A percentile compares a stretch with the other conserved stretches of the same genome.
phyloP scores from a whole-genome alignment of 2,888 invertebrate species.

The Thecophora atra region DNA sequence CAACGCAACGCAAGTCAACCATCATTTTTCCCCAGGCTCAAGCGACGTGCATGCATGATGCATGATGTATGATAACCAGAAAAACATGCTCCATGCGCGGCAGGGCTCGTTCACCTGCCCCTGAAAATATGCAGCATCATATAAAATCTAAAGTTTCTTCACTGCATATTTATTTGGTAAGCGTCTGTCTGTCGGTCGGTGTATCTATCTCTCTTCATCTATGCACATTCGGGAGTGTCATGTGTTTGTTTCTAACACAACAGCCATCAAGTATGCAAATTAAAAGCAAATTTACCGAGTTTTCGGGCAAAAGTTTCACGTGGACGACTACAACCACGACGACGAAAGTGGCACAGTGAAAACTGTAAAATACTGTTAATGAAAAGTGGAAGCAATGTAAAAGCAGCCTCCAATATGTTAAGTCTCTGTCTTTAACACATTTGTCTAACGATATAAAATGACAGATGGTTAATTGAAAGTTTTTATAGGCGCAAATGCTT shows the following conservation, averaged over 20 bases:
- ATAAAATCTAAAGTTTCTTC: not conserved
- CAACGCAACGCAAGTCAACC: not conserved
- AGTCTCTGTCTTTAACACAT: not conserved
- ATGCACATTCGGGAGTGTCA: not conserved
- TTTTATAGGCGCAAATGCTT: no score
- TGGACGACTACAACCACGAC: not conserved
- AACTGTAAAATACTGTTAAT: constrained; percentile 17
- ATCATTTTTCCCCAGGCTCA: no score
- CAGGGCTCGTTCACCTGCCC: not conserved
- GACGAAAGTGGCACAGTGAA: not conserved
- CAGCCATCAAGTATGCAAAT: constrained; percentile 31
- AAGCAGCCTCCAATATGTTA: not conserved
- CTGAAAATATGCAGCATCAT: constrained; percentile 18
- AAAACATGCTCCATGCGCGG: not conserved
- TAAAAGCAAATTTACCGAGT: constrained; percentile 26
- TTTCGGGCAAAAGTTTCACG: not conserved
- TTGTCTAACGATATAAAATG: no score
- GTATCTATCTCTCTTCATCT: not conserved
- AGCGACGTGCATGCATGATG: not conserved
- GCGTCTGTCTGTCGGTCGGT: not conserved
- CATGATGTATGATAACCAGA: not conserved
- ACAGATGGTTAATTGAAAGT: no score
- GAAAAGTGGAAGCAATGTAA: not conserved
- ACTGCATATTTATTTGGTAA: not conserved
- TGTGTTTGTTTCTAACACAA: not conserved